Evolutionary conservation across 92 coral and sea anemone genomes (phyloP), one percentile per base, ranked within the genome.

Genomic region (Scolanthus callimorphus): DNA sequence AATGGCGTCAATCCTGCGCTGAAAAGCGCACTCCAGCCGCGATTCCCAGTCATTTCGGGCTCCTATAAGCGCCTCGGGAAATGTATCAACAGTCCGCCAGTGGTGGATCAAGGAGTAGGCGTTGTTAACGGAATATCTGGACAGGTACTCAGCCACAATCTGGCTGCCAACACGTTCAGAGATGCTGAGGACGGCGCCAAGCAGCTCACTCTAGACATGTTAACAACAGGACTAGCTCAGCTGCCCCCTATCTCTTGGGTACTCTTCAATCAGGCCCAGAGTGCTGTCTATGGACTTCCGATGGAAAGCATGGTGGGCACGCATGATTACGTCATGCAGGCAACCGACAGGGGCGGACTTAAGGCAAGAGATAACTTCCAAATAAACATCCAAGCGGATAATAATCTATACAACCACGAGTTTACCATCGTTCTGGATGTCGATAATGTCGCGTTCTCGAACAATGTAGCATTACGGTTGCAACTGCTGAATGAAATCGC

Each of bases 141-240:
- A 2, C 85, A 39, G 25, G 79, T 72, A 19, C 54, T 84, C 22
- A 69, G 70, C 3, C 71, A 54, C 25, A 45, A 31, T 21, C 71
- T 89, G 44, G 82, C 90, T 27, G 51, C 22, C 26, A 69, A 89
- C 43, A 74, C 58, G 8, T 81, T 94, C 52, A 45, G 11, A 27
- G 99, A 94, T 47, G 48, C 43, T 13, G 88, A 85, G 51, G 99
- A 94, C 53, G 92, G 90, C 12, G 45, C 44, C 25, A 74, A 86
- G 2, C 55, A 84, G 10, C 51, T 94, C 17, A 59, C 54, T 38
- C 81, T 94, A 23, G 80, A 70, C 0, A 49, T 88, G 39, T 77
- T 56, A 44, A 73, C 88, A 11, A 61, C 57, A 12, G 65, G 65
- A 38, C 65, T 69, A n/a, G 78, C 49, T 15, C 25, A 59, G 26